Evolutionary conservation across 2,797 vertebrate genomes (phyloP), one percentile per base, ranked within the genome.

Genomic region (Macropus fuliginosus): DNA sequence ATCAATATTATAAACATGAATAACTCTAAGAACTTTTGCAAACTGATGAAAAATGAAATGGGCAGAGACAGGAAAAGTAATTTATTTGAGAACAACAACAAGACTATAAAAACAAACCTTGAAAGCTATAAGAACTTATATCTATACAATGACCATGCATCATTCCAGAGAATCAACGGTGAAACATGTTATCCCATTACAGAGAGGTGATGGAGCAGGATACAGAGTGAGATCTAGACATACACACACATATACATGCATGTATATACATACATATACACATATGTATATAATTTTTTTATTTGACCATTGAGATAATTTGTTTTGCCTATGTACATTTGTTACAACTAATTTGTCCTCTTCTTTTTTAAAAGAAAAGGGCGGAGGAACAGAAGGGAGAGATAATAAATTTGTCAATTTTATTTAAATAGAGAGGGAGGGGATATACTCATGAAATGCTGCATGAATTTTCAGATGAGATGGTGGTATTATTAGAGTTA

Each of bases 241-340:
- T 8, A 8, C n/a, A 18, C 3, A 56, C 0, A 56, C 3, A 55
- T 5, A 29, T 24, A 4, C 9, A 27, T 1, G 52, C 9, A 29
- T 1, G 5, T 55, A 2, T 52, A 52, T 52, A 52, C 50, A 52
- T 52, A 46, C 10, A 94, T 27, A n/a, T 13, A 29, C 0, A 29
- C 1, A 56, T 50, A 57, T 50, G 55, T 1, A 5, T 0, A 50
- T 24, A 24, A 56, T 9, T 31, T 50, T 91, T 27, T 81, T 29
- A 21, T 81, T 11, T 4, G 8, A 9, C 0, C 21, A 81, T 40
- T 46, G 74, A 81, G 40, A 40, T 40, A 81, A 81, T 81, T 81
- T 46, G 74, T 46, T 10, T 81, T 81, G 74, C 74, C 46, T 24
- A 46, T 46, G n/a, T 1, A 40, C 3, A 24, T 46, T 81, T 46